Base-by-base conservation (phyloP, 2,797 vertebrate genomes). In the Apogon hyalosoma region DNA sequence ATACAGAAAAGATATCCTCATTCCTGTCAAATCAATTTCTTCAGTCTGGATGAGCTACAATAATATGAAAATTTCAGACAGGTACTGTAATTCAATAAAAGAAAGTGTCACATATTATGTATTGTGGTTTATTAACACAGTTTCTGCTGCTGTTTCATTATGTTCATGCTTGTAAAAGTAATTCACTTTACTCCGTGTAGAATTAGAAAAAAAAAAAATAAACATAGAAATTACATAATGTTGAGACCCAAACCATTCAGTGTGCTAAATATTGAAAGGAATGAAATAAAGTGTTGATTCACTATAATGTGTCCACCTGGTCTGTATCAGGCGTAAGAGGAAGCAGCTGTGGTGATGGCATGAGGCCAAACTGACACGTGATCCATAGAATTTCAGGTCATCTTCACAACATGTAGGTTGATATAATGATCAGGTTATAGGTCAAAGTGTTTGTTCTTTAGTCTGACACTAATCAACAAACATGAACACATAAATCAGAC, bases 331-430 rank as follows among this genome's bases (percentile, higher is more conserved):
- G 48, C 12, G 0, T 88, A 85, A 90, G 75, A 82, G 73, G 76
- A 90, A 88, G 79, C 77, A 88, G 86, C 82, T 89, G 85, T 65
- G 67, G 68, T 79, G 83, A 85, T 63, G 49, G 72, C 75, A 77
- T 49, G 45, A 28, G 62, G 72, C 67, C 58, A 14, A 78, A 52
- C 65, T 21, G 72, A 88, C 84, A 82, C 36, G 4, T 67, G 80
- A 90, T 75, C 73, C 3, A 0, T 41, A 65, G 66, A 38, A 72
- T 88, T 75, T 78, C 33, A 63, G 71, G 55, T 65, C 63, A 62
- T 81, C 58, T 70, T 70, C 69, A 63, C 58, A 74, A 73, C 76
- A 77, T 56, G 68, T 15, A n/a, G 33, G 59, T 50, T 49, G 59
- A 70, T 81, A 59, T 63, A 73, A 67, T 66, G 52, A 62, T 58